Conservation (phyloP, 2,888 invertebrate genomes). For the Cerastis leucographa region DNA sequence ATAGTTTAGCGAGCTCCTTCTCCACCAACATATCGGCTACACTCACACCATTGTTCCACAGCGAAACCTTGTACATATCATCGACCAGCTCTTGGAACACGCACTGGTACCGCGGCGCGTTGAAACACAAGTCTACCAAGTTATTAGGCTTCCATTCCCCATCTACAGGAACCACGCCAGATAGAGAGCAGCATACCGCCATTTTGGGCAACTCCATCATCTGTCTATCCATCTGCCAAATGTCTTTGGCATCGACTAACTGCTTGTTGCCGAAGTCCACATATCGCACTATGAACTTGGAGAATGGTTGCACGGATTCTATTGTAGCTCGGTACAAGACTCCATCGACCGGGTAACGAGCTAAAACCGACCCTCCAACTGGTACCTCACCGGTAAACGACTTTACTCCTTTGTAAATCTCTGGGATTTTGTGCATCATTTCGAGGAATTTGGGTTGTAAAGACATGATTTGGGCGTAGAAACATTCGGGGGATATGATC, state of each 20-base stretch:
- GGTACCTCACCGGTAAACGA: slow-evolving; percentile 83
- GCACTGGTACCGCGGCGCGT: slow-evolving; percentile 91
- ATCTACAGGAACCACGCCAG: slow-evolving; percentile 90
- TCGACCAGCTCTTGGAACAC: slow-evolving; percentile 88
- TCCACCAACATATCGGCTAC: slow-evolving; percentile 88
- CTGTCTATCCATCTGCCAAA: slow-evolving; percentile 93
- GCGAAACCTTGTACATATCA: slow-evolving; percentile 87
- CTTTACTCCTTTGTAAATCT: slow-evolving; percentile 91
- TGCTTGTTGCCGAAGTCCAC: slow-evolving; percentile 95
- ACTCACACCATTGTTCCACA: slow-evolving; percentile 86
- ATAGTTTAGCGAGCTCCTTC: slow-evolving; percentile 84
- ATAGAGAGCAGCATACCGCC: slow-evolving; percentile 93
- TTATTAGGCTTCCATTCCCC: slow-evolving; percentile 91
- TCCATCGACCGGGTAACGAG: slow-evolving; percentile 93
- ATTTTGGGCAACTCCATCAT: slow-evolving; percentile 93
- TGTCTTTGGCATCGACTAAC: slow-evolving; percentile 91
- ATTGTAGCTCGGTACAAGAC: slow-evolving; percentile 93
- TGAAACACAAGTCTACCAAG: slow-evolving; percentile 91
- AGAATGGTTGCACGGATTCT: slow-evolving; percentile 89
- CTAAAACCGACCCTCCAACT: slow-evolving; percentile 92
- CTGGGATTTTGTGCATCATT: slow-evolving; percentile 94
- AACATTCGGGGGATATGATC: slow-evolving; percentile 94
- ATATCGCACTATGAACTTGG: slow-evolving; percentile 92
- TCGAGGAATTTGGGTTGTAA: slow-evolving; percentile 90
- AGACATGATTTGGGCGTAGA: slow-evolving; percentile 92